Evolutionary conservation across 1,140 invertebrate genomes (phyloP), one percentile per base, ranked within the genome.

Genomic region (Elymnias hypermnestra): DNA sequence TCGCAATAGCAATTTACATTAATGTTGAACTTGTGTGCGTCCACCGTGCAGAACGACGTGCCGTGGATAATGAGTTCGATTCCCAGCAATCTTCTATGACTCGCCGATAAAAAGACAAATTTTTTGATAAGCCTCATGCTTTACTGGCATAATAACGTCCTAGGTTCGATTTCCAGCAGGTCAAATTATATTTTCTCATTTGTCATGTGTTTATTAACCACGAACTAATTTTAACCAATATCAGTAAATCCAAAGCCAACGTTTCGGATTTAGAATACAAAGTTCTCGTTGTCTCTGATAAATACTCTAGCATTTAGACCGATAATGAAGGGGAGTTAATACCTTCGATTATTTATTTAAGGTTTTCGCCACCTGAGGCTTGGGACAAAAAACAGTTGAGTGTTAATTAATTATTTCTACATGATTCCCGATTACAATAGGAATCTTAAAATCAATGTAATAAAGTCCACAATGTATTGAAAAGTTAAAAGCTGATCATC

Each of bases 261-360:
- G 37, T 40, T 31, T 33, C 22, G 10, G 28, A 58, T 31, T 33
- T 49, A 41, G 25, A 26, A 58, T 43, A 17, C 50, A 57, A 60
- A 57, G 26, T 71, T 63, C 56, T 67, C 67, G 44, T 1, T 33
- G 29, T 33, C 29, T 29, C 45, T 38, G 58, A 63, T 54, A 66
- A 71, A 64, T 57, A 56, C 45, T 44, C 49, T 13, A 45, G 29
- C 29, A 33, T 33, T 33, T 33, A 33, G 29, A 29, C 53, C 57
- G 62, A 70, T 65, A 68, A 70, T 67, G 59, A 72, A 59, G 63
- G 62, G 58, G 57, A 48, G 50, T 44, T 70, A 75, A 68, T 70
- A 67, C 68, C 60, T 63, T 71, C 62, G 67, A 72, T 75, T 75
- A 75, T 75, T 75, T 72, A 70, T 71, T 72, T 75, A 75, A 69